Conservation (phyloP, 2,113 vertebrate species). For the Asarcornis scutulata region DNA sequence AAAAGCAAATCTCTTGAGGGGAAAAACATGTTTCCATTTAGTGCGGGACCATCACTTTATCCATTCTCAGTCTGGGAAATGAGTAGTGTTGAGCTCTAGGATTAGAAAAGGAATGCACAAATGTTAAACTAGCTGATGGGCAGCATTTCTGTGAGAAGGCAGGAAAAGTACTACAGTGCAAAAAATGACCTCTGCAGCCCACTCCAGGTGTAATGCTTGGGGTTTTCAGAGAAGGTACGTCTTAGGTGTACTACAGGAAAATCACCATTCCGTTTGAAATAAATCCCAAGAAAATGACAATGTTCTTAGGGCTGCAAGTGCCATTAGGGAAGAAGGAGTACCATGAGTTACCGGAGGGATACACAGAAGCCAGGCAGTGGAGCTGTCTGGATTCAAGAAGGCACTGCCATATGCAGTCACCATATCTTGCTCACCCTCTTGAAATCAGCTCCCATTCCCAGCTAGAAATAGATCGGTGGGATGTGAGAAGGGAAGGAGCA, state of each 20-base stretch:
- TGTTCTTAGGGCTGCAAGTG: background rate
- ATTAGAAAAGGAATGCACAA: background rate
- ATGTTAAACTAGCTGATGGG: background rate
- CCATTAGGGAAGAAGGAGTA: background rate
- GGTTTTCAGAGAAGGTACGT: background rate
- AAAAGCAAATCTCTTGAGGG: constrained; percentile 25
- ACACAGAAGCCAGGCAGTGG: background rate
- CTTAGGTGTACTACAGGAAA: background rate
- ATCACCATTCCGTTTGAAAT: background rate
- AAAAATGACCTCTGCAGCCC: background rate
- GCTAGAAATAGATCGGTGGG: background rate
- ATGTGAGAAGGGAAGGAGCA: background rate
- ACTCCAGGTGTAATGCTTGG: background rate
- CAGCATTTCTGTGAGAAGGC: background rate
- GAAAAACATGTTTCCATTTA: constrained; percentile 24
- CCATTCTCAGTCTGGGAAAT: background rate
- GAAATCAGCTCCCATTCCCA: background rate
- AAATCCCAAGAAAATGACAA: background rate
- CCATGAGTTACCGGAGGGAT: background rate
- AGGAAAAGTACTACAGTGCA: background rate
- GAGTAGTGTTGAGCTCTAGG: background rate
- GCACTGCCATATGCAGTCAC: background rate
- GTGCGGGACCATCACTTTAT: background rate
- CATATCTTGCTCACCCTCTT: background rate
- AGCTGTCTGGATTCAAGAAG: background rate